Evolutionary conservation across 2,797 vertebrate species (phyloP), one percentile per base, ranked within the genome.

Genomic region (Picus viridis): DNA sequence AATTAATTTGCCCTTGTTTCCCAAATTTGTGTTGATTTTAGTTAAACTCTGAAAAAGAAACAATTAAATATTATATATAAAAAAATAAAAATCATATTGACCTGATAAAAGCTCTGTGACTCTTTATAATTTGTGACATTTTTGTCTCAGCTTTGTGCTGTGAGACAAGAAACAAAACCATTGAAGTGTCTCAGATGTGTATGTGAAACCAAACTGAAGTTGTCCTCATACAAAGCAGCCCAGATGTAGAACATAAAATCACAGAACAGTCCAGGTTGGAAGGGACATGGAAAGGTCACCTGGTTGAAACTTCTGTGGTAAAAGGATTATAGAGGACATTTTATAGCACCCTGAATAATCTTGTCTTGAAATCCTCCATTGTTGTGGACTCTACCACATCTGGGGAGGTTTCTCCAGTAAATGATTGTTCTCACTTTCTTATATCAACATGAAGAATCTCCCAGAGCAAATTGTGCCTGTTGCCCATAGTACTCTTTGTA

Each of bases 221-320:
- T 81, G 11, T 54, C 16, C 22, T 49, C 3, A 5, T 57, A 16
- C 51, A 41, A 67, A 76, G 19, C 9, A 51, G 4, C 5, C 2
- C 29, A 49, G 30, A 32, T 2, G 16, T 5, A 76, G 10, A 47
- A 53, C 16, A 34, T 3, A 30, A 76, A 53, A 62, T 4, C 6
- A 47, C 10, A 57, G 32, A 79, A 30, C 8, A 62, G 8, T 6
- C 8, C 19, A 56, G 18, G 17, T 3, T 89, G 43, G 15, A 59
- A 47, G 6, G 4, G 18, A 45, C 23, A 10, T 41, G 56, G 27
- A n/a, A 74, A 51, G 12, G 36, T 29, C 54, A 39, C 5, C 13
- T 54, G 4, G 2, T 51, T 9, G 10, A 56, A 51, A 0, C 1
- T 51, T 67, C 34, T 5, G 1, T 5, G 3, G 12, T 12, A 63